Base-by-base conservation (phyloP, 1,140 invertebrate genomes). In the Episyrphus balteatus region DNA sequence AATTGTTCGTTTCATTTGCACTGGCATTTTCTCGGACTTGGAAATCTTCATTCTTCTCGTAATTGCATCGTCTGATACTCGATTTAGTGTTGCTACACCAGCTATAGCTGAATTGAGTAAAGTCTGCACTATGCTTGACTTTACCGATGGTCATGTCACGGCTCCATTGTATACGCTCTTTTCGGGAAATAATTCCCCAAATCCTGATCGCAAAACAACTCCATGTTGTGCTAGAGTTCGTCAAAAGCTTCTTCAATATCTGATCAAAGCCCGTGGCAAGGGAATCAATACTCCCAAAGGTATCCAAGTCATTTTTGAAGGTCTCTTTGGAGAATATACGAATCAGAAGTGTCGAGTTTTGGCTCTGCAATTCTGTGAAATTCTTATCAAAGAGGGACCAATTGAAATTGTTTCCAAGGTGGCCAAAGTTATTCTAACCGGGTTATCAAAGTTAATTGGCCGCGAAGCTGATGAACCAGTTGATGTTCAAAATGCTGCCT, bases 251-350 rank as follows among this genome's bases (percentile, higher is more conserved):
- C 78, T 94, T 50, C 83, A 88, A 47, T 85, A 88, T 71, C 71
- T 94, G 39, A 78, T 88, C 48, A 82, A 82, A 59, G 84, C 88
- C 13, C 80, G 81, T 13, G 84, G 84, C 48, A 76, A 80, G n/a
- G 83, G 81, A 33, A 82, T 87, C 46, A 77, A 83, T 56, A 84
- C 89, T 59, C 85, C 85, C 21, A 78, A 81, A 46, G 84, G 83
- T 57, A 82, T 92, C 43, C 85, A 88, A 80, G 80, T 90, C 15
- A 80, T 92, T 49, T 93, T 92, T 72, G 87, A 92, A 55, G 85
- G 87, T 34, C 69, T 94, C 8, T 92, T 86, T 72, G 88, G 88
- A 42, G 76, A 73, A 11, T 84, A 88, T 58, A 87, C 88, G 1
- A 90, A 91, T 71, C 72, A 80, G 1, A 84, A 88, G 53, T 75